phyloP scores from a whole-genome alignment of 2,888 invertebrate species.

The Lymantria monacha region DNA sequence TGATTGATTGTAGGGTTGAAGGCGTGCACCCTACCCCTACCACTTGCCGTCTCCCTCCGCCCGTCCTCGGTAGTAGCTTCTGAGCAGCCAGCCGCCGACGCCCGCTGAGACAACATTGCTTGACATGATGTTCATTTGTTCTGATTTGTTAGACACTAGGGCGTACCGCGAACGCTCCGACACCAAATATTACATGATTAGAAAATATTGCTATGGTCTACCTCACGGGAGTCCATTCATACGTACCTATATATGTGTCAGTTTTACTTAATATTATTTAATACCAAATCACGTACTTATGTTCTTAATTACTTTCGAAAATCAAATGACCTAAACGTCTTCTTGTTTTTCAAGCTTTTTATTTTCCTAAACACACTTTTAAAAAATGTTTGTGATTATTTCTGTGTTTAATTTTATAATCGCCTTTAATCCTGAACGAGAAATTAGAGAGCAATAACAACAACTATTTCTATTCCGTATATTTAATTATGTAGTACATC shows the following conservation, averaged over 20 bases:
- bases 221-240: conserved; percentile 19
- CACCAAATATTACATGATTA: conserved; percentile 54
- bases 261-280: too few relatives aligned
- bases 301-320: too few relatives aligned
- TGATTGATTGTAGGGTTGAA: conserved; percentile 51
- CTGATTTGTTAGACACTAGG: conserved; percentile 62
- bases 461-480: too few relatives aligned
- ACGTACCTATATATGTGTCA: conserved; percentile 4
- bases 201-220: conserved; percentile 44
- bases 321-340: too few relatives aligned
- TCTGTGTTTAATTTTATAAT: too few relatives aligned
- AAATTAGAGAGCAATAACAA: too few relatives aligned
- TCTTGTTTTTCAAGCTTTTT: too few relatives aligned
- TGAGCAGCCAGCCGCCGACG: conserved; percentile 28
- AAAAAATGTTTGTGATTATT: too few relatives aligned
- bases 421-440: too few relatives aligned
- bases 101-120: conserved; percentile 59
- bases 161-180: conserved; percentile 35
- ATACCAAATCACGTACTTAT: too few relatives aligned
- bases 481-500: too few relatives aligned
- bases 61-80: conserved; percentile 10
- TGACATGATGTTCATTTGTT: conserved; percentile 68
- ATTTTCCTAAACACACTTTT: too few relatives aligned
- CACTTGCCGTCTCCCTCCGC: conserved; percentile 1
- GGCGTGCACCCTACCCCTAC: conserved; percentile 14